Evolutionary conservation across 2,888 invertebrate species (phyloP), one percentile per base, ranked within the genome.

Genomic region (Escarpia spicata): DNA sequence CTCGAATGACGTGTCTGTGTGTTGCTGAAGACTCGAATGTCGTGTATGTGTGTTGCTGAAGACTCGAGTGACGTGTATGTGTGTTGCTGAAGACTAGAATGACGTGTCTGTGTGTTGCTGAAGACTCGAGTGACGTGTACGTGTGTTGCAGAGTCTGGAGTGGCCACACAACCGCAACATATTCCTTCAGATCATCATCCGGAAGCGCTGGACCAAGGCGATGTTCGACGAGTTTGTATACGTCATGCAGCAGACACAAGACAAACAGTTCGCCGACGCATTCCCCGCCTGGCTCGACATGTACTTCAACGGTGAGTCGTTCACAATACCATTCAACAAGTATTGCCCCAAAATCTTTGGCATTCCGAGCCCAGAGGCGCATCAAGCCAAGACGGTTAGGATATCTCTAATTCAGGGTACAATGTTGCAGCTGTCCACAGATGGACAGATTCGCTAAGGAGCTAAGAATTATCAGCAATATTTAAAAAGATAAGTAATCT

Each of bases 171-270:
- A 91, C 9, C 91, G 91, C 44, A 91, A 91, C 44, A 44, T 0
- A 8, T 44, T 91, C 43, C 37, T 91, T 19, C 91, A 91, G 91
- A 91, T 91, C 91, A 4, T 91, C 44, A 91, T 91, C 37, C 43
- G 44, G 37, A 91, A 91, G 44, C 91, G 19, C 91, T 91, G 91
- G 91, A 44, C 15, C 91, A 44, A 44, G 91, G 91, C 43, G 43
- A 91, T 91, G 91, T 91, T 91, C 26, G 44, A 43, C 2, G 44
- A 44, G 91, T 91, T 91, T n/a, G 19, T 43, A 19, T 19, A 91
- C 91, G 44, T 91, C 19, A 19, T 91, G 43, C 91, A 44, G 43
- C 31, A 91, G 43, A 91, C 91, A 15, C 91, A 91, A 37, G 75
- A 75, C 26, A 75, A 26, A 26, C 75, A 75, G 75, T 75, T 75